Evolutionary conservation across 1,140 invertebrate species (phyloP).

Genomic region (Dreissena rostriformis): DNA sequence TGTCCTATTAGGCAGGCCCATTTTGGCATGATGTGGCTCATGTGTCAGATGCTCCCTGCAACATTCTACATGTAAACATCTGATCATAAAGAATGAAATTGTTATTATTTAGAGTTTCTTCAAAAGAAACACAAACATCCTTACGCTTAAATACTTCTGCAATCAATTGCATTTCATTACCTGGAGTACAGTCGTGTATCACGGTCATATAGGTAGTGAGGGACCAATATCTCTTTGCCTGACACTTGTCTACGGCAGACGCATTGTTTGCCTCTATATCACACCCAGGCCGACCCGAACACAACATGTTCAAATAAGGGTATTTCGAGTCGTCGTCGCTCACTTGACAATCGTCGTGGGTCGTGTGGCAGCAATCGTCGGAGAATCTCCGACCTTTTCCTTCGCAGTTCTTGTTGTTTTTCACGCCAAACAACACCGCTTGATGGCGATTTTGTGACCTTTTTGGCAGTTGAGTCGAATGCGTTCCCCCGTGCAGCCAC

Average conservation of each 20-base stretch:
- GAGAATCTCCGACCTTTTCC: conserved; percentile 26
- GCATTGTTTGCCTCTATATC: conserved; percentile 59
- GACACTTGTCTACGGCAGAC: conserved; percentile 42
- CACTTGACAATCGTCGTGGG: conserved; percentile 65
- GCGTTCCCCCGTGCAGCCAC: conserved; percentile 64
- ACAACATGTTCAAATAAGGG: conserved; percentile 66
- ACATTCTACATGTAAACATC: too few relatives aligned
- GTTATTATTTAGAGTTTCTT: too few relatives aligned
- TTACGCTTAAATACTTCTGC: too few relatives aligned
- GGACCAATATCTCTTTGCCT: background rate
- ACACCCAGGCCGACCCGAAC: conserved; percentile 65
- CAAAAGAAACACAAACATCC: too few relatives aligned
- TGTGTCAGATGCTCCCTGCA: too few relatives aligned
- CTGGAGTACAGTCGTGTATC: conserved; percentile 69
- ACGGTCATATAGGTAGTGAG: conserved; percentile 69
- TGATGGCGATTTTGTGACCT: too few relatives aligned
- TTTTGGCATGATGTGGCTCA: too few relatives aligned
- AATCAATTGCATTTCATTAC: conserved; percentile 44
- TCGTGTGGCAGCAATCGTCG: conserved; percentile 61
- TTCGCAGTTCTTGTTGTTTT: conserved; percentile 56
- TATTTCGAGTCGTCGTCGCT: conserved; percentile 66
- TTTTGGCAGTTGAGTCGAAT: conserved; percentile 64
- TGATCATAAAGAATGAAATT: too few relatives aligned
- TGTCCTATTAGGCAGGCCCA: too few relatives aligned
- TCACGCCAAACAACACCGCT: too few relatives aligned